These are phyloP conservation scores for Sitophilus oryzae DNA, from an alignment of 1,140 invertebrate genomes.

Conservation along the genomic window DNA sequence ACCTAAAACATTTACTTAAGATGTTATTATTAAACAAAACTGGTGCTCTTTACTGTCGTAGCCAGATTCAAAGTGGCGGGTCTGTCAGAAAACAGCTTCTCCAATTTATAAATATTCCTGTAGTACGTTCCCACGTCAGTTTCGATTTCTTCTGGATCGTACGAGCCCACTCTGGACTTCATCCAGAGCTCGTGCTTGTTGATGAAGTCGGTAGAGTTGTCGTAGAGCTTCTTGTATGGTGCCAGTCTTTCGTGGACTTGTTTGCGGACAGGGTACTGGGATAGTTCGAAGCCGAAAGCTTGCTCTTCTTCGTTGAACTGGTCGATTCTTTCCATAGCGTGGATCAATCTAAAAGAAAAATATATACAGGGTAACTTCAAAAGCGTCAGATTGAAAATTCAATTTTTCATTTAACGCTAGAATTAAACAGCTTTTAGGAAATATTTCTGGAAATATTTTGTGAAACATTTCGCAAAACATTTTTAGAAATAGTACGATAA, in stretches of 20 bases:
- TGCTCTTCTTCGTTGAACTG: conserved; percentile 89
- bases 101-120: conserved; percentile 79
- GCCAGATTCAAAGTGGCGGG: conserved; percentile 61
- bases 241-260: conserved; percentile 64
- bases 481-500: too few relatives aligned
- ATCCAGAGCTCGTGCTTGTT: conserved; percentile 80
- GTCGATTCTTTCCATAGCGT: conserved; percentile 76
- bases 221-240: conserved; percentile 87
- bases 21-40: neutral
- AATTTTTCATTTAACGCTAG: too few relatives aligned
- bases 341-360: conserved; percentile 45
- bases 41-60: conserved; percentile 48
- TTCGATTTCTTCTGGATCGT: conserved; percentile 86
- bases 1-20: conserved; percentile 28
- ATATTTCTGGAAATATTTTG: too few relatives aligned
- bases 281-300: conserved; percentile 83
- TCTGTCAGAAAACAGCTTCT: conserved; percentile 74
- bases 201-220: conserved; percentile 79
- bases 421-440: too few relatives aligned
- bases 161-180: conserved; percentile 71
- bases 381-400: neutral
- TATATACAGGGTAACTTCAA: neutral
- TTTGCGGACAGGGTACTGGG: conserved; percentile 82
- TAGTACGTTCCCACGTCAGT: conserved; percentile 73
- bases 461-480: too few relatives aligned